These are phyloP conservation scores for Macrotrachela quadricornifera DNA, from an alignment of 1,140 invertebrate genomes.

Conservation along the genomic window DNA sequence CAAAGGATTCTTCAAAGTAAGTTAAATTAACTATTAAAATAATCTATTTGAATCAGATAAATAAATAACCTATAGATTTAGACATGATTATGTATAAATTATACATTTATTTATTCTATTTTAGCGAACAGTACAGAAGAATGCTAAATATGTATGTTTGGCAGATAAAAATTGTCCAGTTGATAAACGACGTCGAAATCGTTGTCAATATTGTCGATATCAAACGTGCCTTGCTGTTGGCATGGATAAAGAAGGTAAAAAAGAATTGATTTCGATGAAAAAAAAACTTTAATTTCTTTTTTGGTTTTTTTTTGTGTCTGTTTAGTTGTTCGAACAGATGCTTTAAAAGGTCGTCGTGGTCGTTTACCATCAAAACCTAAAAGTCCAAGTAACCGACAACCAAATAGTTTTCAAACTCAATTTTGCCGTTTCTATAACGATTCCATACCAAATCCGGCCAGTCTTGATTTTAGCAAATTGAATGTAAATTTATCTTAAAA, in stretches of 20 bases:
- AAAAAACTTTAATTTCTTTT: not conserved
- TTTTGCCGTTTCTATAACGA: constrained; percentile 3
- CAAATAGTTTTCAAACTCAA: not conserved
- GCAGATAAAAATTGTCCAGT: constrained; percentile 92
- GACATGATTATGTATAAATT: too few species aligned
- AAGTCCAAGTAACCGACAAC: too few species aligned
- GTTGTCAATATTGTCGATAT: constrained; percentile 93
- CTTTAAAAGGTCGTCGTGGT: constrained; percentile 78
- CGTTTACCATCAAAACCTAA: constrained; percentile 65
- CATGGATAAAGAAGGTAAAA: constrained; percentile 72
- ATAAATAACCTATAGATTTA: too few species aligned
- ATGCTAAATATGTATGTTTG: constrained; percentile 90
- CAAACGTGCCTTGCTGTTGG: constrained; percentile 93
- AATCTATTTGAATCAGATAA: too few species aligned
- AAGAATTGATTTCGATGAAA: too few species aligned
- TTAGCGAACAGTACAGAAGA: constrained; percentile 81
- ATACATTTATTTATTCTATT: constrained; percentile 8
- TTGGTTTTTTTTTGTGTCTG: too few species aligned
- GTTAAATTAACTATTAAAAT: not conserved
- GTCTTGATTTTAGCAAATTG: constrained; percentile 7
- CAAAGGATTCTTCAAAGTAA: constrained; percentile 9
- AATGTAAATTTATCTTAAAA: too few species aligned
- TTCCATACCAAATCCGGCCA: constrained; percentile 3
- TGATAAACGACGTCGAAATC: constrained; percentile 83
- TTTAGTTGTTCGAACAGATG: constrained; percentile 77